Base-by-base conservation (phyloP, 2,888 invertebrate species). In the Odontomyia ornata region DNA sequence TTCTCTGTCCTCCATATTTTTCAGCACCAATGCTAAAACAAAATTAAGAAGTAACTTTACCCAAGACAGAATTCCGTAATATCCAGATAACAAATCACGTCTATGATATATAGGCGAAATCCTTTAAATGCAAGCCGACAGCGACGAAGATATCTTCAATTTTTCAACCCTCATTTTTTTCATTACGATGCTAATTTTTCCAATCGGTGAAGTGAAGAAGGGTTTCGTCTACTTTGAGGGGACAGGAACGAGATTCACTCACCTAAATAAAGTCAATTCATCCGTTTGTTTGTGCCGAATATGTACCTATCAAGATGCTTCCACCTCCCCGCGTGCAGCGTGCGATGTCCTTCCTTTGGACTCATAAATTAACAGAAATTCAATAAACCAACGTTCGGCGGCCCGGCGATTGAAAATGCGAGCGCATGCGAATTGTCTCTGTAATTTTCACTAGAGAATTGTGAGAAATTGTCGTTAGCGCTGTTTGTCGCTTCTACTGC, bases 341-440 rank as follows among this genome's bases (percentile, higher is more conserved):
- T 25, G 30, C 72, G 60, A 57, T 57, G 60, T 73, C 73, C 73
- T 73, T 73, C 75, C 64, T 43, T 46, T 47, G 57, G 46, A 36
- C 75, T 36, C 75, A 75, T 75, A 75, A 75, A 75, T 75, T 75
- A 75, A 75, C 75, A 47, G 60, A 75, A 75, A 75, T 75, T 75
- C 75, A 75, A 75, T 75, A 75, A 75, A 75, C 62, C 75, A 62
- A 64, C 62, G 57, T 73, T 60, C 60, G 36, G 30, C 25, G 75
- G 43, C 57, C 30, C 11, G 60, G 30, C 75, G 75, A 75, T 75
- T 75, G 75, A 62, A 72, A 72, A 75, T 73, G 43, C 75, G 64
- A 64, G 75, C 75, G 75, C 75, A 75, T 75, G 75, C 75, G 75
- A 75, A 27, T 75, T 75, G 60, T 73, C 3, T 36, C 36, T 36